Conservation (phyloP, 2,888 invertebrate genomes). For the Chrysodeixis includens region DNA sequence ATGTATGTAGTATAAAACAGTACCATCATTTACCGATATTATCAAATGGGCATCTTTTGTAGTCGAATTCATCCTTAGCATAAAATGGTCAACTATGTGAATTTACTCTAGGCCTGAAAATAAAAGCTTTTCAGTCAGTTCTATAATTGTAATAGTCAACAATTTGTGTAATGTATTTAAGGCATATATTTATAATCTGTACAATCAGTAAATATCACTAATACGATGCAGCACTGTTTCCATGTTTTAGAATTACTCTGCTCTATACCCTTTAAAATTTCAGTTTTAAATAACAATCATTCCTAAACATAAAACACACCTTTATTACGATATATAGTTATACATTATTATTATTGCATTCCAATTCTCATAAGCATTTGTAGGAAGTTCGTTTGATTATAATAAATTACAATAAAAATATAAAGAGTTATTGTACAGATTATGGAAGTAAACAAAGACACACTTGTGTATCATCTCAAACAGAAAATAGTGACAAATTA, state of each 20-base stretch:
- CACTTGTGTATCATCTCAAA: conserved; percentile 29
- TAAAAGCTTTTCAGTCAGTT: conserved; percentile 72
- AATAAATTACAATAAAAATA: conserved; percentile 49
- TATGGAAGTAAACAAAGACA: conserved; percentile 48
- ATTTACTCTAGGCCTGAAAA: conserved; percentile 83
- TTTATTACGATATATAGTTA: conserved; percentile 54
- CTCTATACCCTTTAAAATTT: conserved; percentile 49
- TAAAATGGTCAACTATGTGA: conserved; percentile 81
- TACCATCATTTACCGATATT: conserved; percentile 76
- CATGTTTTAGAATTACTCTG: conserved; percentile 43
- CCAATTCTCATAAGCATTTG: conserved; percentile 56
- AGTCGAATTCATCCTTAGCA: conserved; percentile 79
- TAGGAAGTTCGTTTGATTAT: conserved; percentile 53
- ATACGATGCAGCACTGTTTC: conserved; percentile 36
- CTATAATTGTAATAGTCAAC: conserved; percentile 66
- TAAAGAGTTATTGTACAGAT: conserved; percentile 56
- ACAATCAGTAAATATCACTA: conserved; percentile 60
- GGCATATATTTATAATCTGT: conserved; percentile 61
- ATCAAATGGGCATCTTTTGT: conserved; percentile 79
- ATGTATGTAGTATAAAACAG: conserved; percentile 82
- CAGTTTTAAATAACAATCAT: conserved; percentile 52
- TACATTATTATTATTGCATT: conserved; percentile 53
- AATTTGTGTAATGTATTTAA: conserved; percentile 65
- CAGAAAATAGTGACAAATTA: conserved; percentile 34
- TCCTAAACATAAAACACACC: conserved; percentile 54